Conservation (phyloP, 2,888 invertebrate genomes). For the Arctia plantaginis region DNA sequence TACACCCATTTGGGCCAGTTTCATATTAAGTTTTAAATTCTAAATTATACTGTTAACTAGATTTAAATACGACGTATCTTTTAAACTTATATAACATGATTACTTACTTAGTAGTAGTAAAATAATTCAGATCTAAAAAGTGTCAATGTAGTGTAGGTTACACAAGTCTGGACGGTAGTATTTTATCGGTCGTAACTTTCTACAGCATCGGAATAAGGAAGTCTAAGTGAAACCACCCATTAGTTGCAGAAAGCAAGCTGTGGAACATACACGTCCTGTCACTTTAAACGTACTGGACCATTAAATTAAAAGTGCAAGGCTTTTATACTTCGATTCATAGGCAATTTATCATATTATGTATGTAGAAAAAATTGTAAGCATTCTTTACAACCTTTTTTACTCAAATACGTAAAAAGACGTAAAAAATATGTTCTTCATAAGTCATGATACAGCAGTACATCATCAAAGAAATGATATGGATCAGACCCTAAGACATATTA, state of each 20-base stretch:
- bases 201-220: slow-evolving; percentile 26
- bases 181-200: slow-evolving; percentile 18
- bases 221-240: slow-evolving; percentile 17
- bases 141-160: not conserved
- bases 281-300: slow-evolving; percentile 7
- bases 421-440: no score
- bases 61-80: not conserved
- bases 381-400: no score
- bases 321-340: not conserved
- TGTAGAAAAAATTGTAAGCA: no score
- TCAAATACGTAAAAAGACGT: no score
- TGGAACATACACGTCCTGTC: slow-evolving; percentile 16
- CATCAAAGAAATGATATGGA: no score
- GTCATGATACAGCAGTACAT: no score
- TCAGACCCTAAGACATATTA: no score
- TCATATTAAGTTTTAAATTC: no score
- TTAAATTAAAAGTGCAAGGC: not conserved
- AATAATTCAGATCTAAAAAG: not conserved
- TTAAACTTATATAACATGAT: not conserved
- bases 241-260: slow-evolving; percentile 15
- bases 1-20: no score
- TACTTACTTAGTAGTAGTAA: not conserved
- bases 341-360: no score
- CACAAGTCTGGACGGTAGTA: not conserved
- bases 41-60: no score